Evolutionary conservation across 2,113 vertebrate species (phyloP).

Genomic region (Mystacornis crossleyi): DNA sequence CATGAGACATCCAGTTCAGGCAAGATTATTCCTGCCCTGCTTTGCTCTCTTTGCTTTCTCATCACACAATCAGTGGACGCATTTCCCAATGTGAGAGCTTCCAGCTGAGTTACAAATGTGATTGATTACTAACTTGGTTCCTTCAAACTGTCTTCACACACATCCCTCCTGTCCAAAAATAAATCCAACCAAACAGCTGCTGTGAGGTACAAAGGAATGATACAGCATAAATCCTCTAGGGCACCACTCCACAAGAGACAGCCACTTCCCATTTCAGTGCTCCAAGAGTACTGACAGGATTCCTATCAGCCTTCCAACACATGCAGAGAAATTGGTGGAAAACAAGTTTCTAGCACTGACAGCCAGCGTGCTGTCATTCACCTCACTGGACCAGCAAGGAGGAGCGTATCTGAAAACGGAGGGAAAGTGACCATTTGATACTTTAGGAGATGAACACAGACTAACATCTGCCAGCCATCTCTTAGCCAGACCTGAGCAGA

Average conservation of each 20-base stretch:
- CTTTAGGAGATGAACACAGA: not conserved
- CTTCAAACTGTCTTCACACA: not conserved
- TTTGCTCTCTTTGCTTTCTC: slow-evolving; percentile 28
- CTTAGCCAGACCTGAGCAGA: not conserved
- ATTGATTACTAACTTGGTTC: slow-evolving; percentile 11
- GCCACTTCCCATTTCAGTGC: not conserved
- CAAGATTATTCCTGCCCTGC: not conserved
- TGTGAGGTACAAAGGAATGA: slow-evolving; percentile 27
- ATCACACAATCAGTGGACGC: not conserved
- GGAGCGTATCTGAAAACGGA: not conserved
- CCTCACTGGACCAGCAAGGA: not conserved
- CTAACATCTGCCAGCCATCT: not conserved
- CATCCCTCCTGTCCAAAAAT: slow-evolving; percentile 1
- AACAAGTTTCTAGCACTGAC: not conserved
- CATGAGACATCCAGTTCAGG: not conserved
- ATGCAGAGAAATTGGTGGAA: not conserved
- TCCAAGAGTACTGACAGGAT: not conserved
- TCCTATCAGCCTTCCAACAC: not conserved
- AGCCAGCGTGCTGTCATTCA: not conserved
- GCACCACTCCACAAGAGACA: not conserved
- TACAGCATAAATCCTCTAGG: not conserved
- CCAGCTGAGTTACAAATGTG: slow-evolving; percentile 16
- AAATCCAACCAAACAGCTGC: slow-evolving; percentile 24
- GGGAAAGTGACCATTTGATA: not conserved
- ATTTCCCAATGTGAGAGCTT: not conserved